A percentile compares a stretch with the other conserved stretches of the same genome.
These are phyloP conservation scores for Myotis vivesi DNA, from an alignment of 2,797 vertebrate genomes.

Conservation along the genomic window DNA sequence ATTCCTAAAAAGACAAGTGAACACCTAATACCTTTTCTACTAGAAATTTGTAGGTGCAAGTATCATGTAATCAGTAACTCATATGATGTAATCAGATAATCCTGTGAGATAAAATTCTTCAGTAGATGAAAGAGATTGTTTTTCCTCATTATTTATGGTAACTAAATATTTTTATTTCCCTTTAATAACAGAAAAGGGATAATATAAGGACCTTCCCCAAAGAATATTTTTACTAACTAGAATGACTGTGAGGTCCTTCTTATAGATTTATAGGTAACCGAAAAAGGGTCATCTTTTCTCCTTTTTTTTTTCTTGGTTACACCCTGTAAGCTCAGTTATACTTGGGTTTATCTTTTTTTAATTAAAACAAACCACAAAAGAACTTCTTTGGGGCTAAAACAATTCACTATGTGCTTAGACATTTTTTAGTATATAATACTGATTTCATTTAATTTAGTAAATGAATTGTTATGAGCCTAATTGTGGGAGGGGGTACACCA, in stretches of 20 bases:
- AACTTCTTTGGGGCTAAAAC: not conserved
- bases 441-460: constrained; percentile 26
- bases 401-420: not conserved
- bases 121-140: not conserved
- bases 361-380: not conserved
- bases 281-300: not conserved
- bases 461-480: not conserved
- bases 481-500: not conserved
- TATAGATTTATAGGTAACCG: not conserved
- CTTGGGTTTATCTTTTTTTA: not conserved
- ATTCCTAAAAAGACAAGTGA: not conserved
- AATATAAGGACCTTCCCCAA: not conserved
- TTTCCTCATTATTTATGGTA: not conserved
- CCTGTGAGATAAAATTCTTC: not conserved
- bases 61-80: not conserved
- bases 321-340: not conserved
- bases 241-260: not conserved
- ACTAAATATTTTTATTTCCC: not conserved
- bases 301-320: not conserved
- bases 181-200: not conserved
- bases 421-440: not conserved
- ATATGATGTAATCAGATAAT: not conserved
- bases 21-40: not conserved
- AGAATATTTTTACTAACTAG: not conserved
- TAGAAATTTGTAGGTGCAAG: not conserved